Percentiles rank a stretch among this genome's conserved stretches.
Conservation (phyloP, 2,113 vertebrate species). For the Microtus montanus region DNA sequence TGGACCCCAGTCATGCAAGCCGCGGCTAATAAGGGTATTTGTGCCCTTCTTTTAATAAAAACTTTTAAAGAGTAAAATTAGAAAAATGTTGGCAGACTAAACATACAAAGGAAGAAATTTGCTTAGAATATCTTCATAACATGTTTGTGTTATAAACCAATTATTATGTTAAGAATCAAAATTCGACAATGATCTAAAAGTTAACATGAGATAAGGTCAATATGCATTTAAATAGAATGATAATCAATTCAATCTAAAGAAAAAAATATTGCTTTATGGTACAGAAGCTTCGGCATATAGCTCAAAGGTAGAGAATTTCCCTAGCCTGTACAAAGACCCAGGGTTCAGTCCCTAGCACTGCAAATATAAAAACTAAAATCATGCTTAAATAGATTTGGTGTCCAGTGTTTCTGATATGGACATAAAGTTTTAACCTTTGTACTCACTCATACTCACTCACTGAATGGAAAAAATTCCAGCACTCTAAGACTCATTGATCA, state of each 20-base stretch:
- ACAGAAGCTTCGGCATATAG: not conserved
- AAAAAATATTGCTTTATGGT: not conserved
- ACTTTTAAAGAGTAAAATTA: not conserved
- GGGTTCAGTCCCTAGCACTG: not conserved
- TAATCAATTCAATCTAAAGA: too few species aligned
- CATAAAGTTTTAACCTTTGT: not conserved
- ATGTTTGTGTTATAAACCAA: not conserved
- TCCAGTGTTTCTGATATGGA: not conserved
- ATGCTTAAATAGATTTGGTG: not conserved
- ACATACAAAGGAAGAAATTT: not conserved
- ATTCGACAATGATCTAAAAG: not conserved
- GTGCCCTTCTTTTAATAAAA: not conserved
- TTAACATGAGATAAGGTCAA: not conserved
- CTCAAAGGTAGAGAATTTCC: not conserved
- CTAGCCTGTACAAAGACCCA: not conserved
- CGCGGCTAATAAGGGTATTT: rapidly evolving
- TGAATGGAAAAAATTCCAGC: not conserved
- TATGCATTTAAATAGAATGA: not conserved
- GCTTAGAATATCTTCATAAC: not conserved
- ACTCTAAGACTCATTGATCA: not conserved
- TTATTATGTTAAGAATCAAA: not conserved
- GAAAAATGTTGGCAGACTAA: not conserved
- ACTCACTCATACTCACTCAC: not conserved
- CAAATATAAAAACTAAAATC: not conserved
- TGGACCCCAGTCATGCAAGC: not conserved